Evolutionary conservation across 2,113 vertebrate species (phyloP).

Genomic region (Crotalus viridis): DNA sequence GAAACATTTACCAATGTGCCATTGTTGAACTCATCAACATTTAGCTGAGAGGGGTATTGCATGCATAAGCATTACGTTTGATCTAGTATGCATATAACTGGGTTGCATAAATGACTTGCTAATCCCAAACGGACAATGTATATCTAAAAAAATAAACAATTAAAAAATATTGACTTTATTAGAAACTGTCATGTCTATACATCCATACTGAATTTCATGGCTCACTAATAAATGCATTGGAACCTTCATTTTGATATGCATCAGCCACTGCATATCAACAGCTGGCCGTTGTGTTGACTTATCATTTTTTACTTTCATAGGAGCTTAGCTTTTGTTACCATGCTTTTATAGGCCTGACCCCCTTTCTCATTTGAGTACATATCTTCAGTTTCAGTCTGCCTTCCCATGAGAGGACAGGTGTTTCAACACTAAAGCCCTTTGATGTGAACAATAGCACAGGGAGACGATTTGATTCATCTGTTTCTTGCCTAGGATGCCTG

Average conservation of each 20-base stretch:
- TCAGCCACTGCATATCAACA: background rate
- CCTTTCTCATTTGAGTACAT: background rate
- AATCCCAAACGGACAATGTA: background rate
- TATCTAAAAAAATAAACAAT: background rate
- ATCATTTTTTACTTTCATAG: background rate
- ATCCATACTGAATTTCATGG: background rate
- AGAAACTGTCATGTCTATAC: background rate
- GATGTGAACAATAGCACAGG: conserved; percentile 30
- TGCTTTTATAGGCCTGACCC: background rate
- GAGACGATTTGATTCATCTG: conserved; percentile 35
- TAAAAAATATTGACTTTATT: background rate
- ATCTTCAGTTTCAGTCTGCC: conserved; percentile 19
- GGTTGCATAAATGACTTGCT: background rate
- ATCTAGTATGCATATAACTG: background rate
- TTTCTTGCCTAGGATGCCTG: conserved; percentile 21
- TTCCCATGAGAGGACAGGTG: conserved; percentile 11
- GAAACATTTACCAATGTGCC: background rate
- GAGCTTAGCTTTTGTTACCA: background rate
- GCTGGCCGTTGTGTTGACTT: background rate
- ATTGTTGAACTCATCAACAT: background rate
- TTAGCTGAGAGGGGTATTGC: background rate
- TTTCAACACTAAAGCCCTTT: conserved; percentile 27
- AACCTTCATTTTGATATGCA: background rate
- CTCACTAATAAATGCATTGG: background rate
- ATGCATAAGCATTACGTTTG: background rate